phyloP scores from a whole-genome alignment of 2,888 invertebrate species.

The Troides helena region DNA sequence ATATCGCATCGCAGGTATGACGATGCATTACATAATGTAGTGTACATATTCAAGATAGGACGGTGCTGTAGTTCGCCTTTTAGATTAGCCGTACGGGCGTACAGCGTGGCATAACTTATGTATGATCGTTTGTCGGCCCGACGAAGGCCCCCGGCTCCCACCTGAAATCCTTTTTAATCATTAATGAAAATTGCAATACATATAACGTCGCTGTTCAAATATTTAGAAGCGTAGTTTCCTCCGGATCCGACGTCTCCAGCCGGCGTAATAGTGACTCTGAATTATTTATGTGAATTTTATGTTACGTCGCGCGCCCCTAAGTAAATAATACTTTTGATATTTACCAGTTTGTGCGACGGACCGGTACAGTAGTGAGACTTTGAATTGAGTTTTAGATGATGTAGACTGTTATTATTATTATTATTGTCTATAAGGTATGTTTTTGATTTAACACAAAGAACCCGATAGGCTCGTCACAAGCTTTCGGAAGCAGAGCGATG shows the following conservation, averaged over 20 bases:
- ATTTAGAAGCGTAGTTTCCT: constrained; percentile 71
- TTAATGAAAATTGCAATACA: constrained; percentile 79
- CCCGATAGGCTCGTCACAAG: constrained; percentile 12
- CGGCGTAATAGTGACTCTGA: constrained; percentile 66
- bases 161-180: constrained; percentile 67
- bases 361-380: background rate
- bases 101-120: constrained; percentile 58
- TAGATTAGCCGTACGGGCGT: constrained; percentile 62
- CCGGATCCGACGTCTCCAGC: constrained; percentile 41
- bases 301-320: constrained; percentile 60
- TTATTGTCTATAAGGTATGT: background rate
- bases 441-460: constrained; percentile 18
- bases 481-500: constrained; percentile 30
- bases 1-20: constrained; percentile 37
- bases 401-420: background rate
- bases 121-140: constrained; percentile 53
- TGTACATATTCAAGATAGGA: constrained; percentile 50
- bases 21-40: constrained; percentile 53
- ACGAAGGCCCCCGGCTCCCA: constrained; percentile 49
- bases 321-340: constrained; percentile 69
- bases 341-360: constrained; percentile 22
- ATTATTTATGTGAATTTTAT: constrained; percentile 76
- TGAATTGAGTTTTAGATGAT: background rate
- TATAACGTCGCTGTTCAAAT: constrained; percentile 74
- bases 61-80: constrained; percentile 58